A percentile compares a stretch with the other conserved stretches of the same genome.
These are phyloP conservation scores for Myodes glareolus DNA, from an alignment of 2,113 vertebrate genomes.

Conservation along the genomic window DNA sequence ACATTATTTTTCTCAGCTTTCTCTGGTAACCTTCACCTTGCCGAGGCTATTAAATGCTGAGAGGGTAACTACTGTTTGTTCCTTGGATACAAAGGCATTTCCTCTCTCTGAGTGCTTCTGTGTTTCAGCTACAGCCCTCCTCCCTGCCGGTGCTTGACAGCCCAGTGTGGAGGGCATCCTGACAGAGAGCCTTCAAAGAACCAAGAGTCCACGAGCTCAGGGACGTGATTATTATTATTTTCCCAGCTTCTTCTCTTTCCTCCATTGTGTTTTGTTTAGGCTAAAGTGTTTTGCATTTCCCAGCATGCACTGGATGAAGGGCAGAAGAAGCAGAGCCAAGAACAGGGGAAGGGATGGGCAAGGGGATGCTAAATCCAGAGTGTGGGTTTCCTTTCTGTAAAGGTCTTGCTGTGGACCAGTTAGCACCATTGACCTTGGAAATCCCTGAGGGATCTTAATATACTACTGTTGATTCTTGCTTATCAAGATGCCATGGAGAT, in stretches of 20 bases:
- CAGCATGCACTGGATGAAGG: not conserved
- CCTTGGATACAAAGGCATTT: conserved; percentile 64
- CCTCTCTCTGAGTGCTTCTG: conserved; percentile 5
- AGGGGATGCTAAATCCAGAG: not conserved
- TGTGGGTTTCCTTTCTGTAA: not conserved
- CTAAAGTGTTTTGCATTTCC: conserved; percentile 55
- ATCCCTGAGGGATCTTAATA: not conserved
- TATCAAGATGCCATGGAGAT: conserved; percentile 31
- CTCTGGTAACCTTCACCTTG: conserved; percentile 53
- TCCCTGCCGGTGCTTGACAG: not conserved
- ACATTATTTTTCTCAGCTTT: conserved; percentile 67
- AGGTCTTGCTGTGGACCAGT: not conserved
- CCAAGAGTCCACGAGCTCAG: not conserved
- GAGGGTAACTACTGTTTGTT: conserved; percentile 75
- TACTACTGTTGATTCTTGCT: not conserved
- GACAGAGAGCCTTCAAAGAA: conserved; percentile 8
- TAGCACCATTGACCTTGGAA: conserved; percentile 2
- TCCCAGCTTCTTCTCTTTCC: conserved; percentile 58
- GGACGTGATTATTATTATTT: conserved; percentile 67
- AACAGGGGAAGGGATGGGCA: not conserved
- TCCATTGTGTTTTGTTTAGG: conserved; percentile 60
- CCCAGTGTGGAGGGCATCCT: not conserved
- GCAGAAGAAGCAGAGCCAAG: conserved; percentile 19
- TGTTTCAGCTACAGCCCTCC: not conserved
- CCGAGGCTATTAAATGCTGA: conserved; percentile 62